phyloP scores from a whole-genome alignment of 2,113 vertebrate species.

The Micronycteris hirsuta region DNA sequence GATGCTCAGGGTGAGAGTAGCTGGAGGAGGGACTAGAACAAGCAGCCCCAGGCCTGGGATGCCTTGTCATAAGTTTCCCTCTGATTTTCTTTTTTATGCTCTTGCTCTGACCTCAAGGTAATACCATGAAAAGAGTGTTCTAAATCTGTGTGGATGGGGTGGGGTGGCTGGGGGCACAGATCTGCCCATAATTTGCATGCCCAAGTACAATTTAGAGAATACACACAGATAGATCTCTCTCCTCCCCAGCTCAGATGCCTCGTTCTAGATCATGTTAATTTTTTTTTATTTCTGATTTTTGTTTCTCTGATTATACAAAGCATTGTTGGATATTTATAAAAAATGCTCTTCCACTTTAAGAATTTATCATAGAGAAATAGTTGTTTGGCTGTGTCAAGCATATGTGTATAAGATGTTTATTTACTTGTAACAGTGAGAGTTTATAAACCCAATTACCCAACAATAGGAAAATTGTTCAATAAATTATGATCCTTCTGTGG shows the following conservation, averaged over 20 bases:
- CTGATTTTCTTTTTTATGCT: not conserved
- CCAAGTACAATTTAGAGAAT: not conserved
- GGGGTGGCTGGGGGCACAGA: not conserved
- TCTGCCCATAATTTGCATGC: not conserved
- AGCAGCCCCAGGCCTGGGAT: not conserved
- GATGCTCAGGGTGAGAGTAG: not conserved
- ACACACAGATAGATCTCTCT: not conserved
- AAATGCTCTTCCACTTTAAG: not conserved
- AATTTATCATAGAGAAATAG: not conserved
- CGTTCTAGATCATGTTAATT: not conserved
- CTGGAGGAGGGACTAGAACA: not conserved
- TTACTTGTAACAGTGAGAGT: not conserved
- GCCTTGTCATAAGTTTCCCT: not conserved
- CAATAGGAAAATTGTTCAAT: not conserved
- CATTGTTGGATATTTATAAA: not conserved
- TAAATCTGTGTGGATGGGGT: not conserved
- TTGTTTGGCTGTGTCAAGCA: not conserved
- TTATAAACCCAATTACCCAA: not conserved
- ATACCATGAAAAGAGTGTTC: not conserved
- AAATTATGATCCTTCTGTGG: not conserved
- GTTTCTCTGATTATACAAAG: not conserved
- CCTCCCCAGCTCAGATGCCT: not conserved
- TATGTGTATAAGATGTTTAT: not conserved
- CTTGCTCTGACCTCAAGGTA: not conserved
- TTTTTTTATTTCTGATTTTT: not conserved